Conservation (phyloP, 30 jellyfish, hydroid and myxozoan genomes). For the Phacellophora camtschatica region DNA sequence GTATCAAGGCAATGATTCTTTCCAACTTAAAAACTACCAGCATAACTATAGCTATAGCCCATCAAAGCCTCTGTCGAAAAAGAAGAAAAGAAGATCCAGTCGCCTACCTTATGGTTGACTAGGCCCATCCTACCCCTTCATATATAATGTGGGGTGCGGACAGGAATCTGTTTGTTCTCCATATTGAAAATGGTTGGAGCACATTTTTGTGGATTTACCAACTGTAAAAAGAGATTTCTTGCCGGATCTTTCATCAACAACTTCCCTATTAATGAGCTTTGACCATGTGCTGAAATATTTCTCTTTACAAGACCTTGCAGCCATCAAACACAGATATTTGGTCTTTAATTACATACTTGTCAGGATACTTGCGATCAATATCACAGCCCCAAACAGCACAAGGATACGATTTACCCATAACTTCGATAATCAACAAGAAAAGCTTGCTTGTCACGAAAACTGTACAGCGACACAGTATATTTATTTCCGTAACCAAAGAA, state of each 20-base stretch:
- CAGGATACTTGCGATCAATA: too few species aligned
- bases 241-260: too few species aligned
- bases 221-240: not conserved
- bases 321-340: conserved; percentile 21
- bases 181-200: conserved; percentile 13
- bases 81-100: not conserved
- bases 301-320: conserved; percentile 1
- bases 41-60: not conserved
- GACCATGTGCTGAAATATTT: conserved; percentile 3
- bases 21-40: too few species aligned
- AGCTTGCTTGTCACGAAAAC: too few species aligned
- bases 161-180: conserved; percentile 21
- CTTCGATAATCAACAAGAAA: too few species aligned
- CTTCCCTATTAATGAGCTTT: conserved; percentile 17
- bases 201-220: conserved; percentile 19
- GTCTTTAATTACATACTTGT: too few species aligned
- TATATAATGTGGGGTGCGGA: conserved; percentile 20
- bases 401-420: conserved; percentile 15
- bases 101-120: conserved; percentile 15
- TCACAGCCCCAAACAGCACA: conserved; percentile 44
- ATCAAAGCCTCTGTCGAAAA: not conserved
- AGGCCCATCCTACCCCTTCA: conserved; percentile 23
- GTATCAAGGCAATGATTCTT: not conserved
- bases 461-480: too few species aligned
- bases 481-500: too few species aligned